These are phyloP conservation scores for Tanaodytes sp. DNA, from an alignment of 2,888 invertebrate genomes.

Conservation along the genomic window DNA sequence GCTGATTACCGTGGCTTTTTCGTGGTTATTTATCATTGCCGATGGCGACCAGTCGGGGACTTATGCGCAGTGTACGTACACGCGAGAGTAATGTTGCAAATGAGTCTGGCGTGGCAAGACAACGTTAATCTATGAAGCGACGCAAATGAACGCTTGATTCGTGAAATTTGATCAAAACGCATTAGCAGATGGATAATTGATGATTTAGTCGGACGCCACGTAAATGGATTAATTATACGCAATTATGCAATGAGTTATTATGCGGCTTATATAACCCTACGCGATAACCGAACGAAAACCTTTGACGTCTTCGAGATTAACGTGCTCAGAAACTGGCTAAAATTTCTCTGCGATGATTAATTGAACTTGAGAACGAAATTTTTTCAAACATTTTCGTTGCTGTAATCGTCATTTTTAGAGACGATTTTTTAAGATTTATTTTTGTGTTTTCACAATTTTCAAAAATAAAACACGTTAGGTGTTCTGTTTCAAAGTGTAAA, in stretches of 20 bases:
- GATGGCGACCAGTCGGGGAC: conserved; percentile 35
- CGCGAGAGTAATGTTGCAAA: conserved; percentile 58
- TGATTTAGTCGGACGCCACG: conserved; percentile 58
- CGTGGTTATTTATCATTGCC: conserved; percentile 36
- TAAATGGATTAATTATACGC: conserved; percentile 68
- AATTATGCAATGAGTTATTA: conserved; percentile 59
- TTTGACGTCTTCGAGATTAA: no score
- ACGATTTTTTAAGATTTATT: no score
- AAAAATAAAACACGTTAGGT: no score
- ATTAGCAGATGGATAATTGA: conserved; percentile 66
- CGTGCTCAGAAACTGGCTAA: no score
- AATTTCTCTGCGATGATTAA: no score
- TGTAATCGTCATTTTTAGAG: no score
- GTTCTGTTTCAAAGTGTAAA: no score
- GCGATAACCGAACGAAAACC: not conserved
- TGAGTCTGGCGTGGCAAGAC: conserved; percentile 61
- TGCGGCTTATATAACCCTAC: conserved; percentile 5
- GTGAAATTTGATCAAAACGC: conserved; percentile 66
- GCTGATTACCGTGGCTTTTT: conserved; percentile 29
- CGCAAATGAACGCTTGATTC: conserved; percentile 57
- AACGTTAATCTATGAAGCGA: conserved; percentile 65
- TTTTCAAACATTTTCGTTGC: no score
- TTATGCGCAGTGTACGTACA: conserved; percentile 9
- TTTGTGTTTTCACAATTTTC: no score
- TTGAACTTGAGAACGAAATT: no score